Evolutionary conservation across 2,113 vertebrate species (phyloP).

Genomic region (Daphoenositta chrysoptera): DNA sequence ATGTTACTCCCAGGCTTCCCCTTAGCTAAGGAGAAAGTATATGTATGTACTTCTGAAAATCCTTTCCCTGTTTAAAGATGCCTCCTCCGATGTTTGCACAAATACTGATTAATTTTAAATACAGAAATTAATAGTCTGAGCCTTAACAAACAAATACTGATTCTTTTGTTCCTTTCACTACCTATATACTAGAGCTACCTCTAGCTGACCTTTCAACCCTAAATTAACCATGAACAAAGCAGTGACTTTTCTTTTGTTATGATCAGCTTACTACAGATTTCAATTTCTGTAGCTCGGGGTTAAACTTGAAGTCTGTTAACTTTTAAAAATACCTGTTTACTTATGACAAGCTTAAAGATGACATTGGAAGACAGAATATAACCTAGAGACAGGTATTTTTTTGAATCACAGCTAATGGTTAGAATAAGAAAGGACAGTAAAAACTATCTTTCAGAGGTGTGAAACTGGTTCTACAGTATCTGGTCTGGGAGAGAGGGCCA

Average conservation of each 20-base stretch:
- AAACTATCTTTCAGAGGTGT: background rate
- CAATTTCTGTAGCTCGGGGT: background rate
- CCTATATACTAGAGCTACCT: background rate
- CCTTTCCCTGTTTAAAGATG: background rate
- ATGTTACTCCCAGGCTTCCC: background rate
- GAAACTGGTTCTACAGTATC: background rate
- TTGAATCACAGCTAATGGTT: background rate
- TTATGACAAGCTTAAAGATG: background rate
- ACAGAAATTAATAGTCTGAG: background rate
- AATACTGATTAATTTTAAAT: background rate
- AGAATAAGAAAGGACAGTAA: background rate
- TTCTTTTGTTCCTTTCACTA: background rate
- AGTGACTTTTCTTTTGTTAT: background rate
- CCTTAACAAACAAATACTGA: background rate
- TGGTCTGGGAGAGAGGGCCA: background rate
- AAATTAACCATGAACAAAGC: background rate
- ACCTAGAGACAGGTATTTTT: background rate
- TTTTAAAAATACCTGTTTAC: background rate
- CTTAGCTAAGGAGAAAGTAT: background rate
- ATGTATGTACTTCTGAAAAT: background rate
- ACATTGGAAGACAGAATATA: background rate
- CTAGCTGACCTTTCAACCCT: background rate
- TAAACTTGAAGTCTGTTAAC: background rate
- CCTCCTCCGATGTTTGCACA: background rate
- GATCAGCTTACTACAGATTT: background rate